Conservation (phyloP, 2,113 vertebrate species). For the Pyrgilauda ruficollis region DNA sequence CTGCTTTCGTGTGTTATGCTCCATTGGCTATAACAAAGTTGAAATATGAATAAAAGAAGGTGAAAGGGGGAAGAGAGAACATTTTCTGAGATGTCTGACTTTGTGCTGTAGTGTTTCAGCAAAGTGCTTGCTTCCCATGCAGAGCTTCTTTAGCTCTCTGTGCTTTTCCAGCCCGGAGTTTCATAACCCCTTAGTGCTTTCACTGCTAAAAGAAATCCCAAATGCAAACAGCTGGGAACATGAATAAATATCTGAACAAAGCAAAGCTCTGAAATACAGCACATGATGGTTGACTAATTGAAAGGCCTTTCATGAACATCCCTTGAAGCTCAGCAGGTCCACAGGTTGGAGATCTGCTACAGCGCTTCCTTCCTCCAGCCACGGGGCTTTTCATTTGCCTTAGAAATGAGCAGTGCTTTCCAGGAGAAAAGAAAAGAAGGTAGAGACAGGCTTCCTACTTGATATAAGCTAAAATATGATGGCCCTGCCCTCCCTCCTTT, state of each 20-base stretch:
- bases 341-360: background rate
- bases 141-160: background rate
- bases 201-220: background rate
- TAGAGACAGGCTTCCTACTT: background rate
- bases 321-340: background rate
- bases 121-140: accelerated
- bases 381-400: background rate
- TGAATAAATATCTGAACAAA: background rate
- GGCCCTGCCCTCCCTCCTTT: background rate
- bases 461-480: background rate
- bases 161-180: background rate
- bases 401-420: background rate
- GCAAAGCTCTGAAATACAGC: background rate
- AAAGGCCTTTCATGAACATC: background rate
- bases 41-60: background rate
- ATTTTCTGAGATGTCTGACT: background rate
- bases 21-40: background rate
- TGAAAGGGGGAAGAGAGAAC: background rate
- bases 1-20: accelerated
- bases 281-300: background rate
- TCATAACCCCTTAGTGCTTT: background rate
- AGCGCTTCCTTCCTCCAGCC: background rate
- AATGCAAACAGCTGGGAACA: background rate
- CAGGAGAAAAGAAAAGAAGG: background rate
- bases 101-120: background rate